Base-by-base conservation (phyloP, 1,140 invertebrate genomes). In the Hypothenemus hampei region DNA sequence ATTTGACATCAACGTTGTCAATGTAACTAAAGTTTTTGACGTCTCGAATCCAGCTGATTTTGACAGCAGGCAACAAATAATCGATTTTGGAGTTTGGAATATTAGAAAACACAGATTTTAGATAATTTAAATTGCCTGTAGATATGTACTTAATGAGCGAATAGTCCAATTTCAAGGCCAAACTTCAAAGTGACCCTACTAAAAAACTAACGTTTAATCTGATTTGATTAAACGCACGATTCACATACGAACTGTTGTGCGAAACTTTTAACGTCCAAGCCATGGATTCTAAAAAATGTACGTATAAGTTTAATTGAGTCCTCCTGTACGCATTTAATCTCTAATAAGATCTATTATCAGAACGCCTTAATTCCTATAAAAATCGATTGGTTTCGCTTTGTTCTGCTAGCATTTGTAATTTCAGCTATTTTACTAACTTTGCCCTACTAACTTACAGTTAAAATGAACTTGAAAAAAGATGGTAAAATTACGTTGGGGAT, bases 401-500 rank as follows among this genome's bases (percentile, higher is more conserved):
- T 35, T 11, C n/a, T 22, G 46, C 31, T 36, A 49, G 33, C 19
- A 16, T 23, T 40, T 50, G 24, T 50, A 29, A 40, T 50, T 50
- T 40, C 36, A 39, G 19, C 21, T 23, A 16, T 16, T 13, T 37
- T 49, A 6, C 31, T 22, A 11, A 20, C 40, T 11, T 36, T 26
- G 21, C n/a, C 20, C 5, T 50, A 29, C 26, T 16, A 8, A 19
- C 3, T 37, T 10, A 15, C 41, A 21, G 26, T 39, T 19, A 51
- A 57, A 53, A 61, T 61, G 59, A 57, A 26, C 31, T 48, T 46
- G 35, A 61, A 52, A 63, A 68, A 68, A 45, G 59, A 64, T 56
- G 61, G 64, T 60, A 71, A 71, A 69, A 65, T 69, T 47, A 69
- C 66, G 31, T 62, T 71, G 61, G 68, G 65, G 58, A 70, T 69